Evolutionary conservation across 2,113 vertebrate species (phyloP).

Genomic region (Chionis minor): DNA sequence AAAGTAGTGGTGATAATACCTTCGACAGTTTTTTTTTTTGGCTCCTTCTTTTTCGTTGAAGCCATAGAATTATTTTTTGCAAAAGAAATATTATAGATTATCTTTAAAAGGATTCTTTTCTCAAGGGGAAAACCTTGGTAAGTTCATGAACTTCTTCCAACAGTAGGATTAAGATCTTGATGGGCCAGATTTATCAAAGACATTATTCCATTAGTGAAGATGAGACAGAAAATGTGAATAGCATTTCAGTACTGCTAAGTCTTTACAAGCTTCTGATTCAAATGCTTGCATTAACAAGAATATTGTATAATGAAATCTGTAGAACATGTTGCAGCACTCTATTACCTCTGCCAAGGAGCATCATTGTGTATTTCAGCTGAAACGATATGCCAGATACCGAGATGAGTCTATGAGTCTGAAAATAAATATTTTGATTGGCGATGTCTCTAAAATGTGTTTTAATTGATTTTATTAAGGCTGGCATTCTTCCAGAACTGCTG

Average conservation of each 20-base stretch:
- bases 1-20: neutral
- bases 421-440: constrained; percentile 46
- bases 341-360: neutral
- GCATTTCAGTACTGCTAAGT: neutral
- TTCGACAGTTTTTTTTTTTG: neutral
- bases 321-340: neutral
- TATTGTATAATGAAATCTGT: neutral
- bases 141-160: constrained; percentile 50
- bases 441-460: neutral
- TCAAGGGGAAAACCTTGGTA: neutral
- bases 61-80: neutral
- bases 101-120: neutral
- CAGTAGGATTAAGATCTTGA: neutral
- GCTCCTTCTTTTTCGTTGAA: neutral
- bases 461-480: constrained; percentile 28
- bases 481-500: constrained; percentile 29
- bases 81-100: neutral
- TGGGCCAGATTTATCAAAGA: constrained; percentile 12
- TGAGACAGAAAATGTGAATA: neutral
- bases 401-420: neutral
- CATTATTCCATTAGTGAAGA: neutral
- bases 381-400: neutral
- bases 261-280: constrained; percentile 17
- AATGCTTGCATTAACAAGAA: constrained; percentile 35
- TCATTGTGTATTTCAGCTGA: neutral